phyloP scores from a whole-genome alignment of 1,140 invertebrate species.

The Heliconius hermathena region DNA sequence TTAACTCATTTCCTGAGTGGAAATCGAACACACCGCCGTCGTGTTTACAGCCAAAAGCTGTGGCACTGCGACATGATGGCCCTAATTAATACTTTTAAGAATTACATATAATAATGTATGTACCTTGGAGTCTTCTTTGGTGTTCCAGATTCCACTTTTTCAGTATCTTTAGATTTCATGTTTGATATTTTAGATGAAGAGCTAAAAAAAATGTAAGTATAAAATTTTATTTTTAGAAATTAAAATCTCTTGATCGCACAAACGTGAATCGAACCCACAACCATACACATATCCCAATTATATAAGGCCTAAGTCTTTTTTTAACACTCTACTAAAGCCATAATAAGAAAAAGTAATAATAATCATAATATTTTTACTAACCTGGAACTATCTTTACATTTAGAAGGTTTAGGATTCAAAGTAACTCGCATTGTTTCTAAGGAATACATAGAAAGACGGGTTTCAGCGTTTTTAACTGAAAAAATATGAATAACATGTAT shows the following conservation, averaged over 20 bases:
- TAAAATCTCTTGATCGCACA: too few relatives aligned
- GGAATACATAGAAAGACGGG: slow-evolving; percentile 64
- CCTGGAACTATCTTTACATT: slow-evolving; percentile 50
- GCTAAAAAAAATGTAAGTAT: background rate
- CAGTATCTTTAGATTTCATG: background rate
- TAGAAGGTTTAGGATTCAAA: slow-evolving; percentile 42
- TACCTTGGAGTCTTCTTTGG: slow-evolving; percentile 38
- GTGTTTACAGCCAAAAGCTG: too few relatives aligned
- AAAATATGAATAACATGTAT: background rate
- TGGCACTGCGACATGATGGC: too few relatives aligned
- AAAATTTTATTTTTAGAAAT: too few relatives aligned
- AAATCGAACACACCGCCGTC: too few relatives aligned
- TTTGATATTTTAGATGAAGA: background rate
- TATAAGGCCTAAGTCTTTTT: too few relatives aligned
- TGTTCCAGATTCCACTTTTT: background rate
- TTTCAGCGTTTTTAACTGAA: slow-evolving; percentile 42
- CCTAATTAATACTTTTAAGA: too few relatives aligned
- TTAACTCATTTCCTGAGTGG: too few relatives aligned
- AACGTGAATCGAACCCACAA: too few relatives aligned
- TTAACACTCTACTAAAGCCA: too few relatives aligned
- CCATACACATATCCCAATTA: too few relatives aligned
- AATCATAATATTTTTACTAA: slow-evolving; percentile 20
- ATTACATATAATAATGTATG: background rate
- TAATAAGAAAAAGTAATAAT: too few relatives aligned
- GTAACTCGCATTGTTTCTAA: slow-evolving; percentile 45